Percentiles rank a stretch among this genome's conserved stretches.
These are phyloP conservation scores for Choristoneura fumiferana DNA, from an alignment of 1,140 invertebrate species.

Conservation along the genomic window DNA sequence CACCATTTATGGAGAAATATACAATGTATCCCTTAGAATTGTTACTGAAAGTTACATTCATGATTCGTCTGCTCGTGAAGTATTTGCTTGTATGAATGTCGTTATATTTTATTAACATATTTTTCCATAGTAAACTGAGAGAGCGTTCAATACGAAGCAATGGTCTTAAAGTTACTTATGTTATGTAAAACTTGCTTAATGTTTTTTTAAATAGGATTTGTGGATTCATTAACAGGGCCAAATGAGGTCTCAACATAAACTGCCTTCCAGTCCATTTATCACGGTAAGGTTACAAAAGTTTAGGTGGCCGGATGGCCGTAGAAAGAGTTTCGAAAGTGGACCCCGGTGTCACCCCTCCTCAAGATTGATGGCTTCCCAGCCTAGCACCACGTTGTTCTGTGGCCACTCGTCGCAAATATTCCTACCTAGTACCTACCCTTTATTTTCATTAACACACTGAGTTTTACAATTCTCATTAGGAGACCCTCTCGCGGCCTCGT, in stretches of 20 bases:
- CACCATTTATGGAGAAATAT: no score
- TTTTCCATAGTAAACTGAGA: no score
- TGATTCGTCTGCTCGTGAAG: no score
- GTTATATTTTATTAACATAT: no score
- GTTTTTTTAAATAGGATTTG: background rate
- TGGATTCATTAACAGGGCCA: conserved; percentile 9
- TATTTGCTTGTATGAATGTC: no score
- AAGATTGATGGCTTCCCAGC: conserved; percentile 56
- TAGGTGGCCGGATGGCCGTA: conserved; percentile 22
- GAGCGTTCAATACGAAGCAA: no score
- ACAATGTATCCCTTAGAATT: no score
- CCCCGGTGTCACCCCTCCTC: conserved; percentile 50
- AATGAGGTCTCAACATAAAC: background rate
- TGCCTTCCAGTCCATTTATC: conserved; percentile 53
- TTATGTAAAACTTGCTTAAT: no score
- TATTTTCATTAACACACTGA: conserved; percentile 46
- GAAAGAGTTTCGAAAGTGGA: conserved; percentile 56
- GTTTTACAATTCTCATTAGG: conserved; percentile 49
- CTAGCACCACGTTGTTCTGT: conserved; percentile 41
- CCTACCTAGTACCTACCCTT: no score
- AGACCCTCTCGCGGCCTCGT: no score
- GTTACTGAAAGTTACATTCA: no score
- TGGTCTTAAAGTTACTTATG: no score
- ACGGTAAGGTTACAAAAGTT: conserved; percentile 52
- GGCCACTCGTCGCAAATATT: conserved; percentile 36